Conservation (phyloP, 1,140 invertebrate genomes). For the Drosophila sp. region DNA sequence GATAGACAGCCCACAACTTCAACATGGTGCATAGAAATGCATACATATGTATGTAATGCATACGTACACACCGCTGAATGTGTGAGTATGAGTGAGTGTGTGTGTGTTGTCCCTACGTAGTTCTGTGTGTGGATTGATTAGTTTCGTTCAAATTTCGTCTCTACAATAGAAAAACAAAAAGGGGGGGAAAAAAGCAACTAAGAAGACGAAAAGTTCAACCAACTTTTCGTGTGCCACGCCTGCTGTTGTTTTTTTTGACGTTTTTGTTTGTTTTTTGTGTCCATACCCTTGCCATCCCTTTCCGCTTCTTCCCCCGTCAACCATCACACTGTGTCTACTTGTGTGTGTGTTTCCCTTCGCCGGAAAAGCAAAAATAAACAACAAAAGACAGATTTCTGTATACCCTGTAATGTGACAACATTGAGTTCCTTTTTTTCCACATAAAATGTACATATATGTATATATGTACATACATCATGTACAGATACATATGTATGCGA, state of each 20-base stretch:
- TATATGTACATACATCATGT: no score
- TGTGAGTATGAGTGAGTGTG: conserved; percentile 5
- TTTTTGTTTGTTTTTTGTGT: conserved; percentile 36
- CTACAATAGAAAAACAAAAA: background rate
- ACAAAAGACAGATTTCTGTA: background rate
- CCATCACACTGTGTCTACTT: background rate
- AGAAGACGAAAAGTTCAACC: conserved; percentile 51
- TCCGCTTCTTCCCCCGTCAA: background rate
- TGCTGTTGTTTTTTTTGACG: conserved; percentile 10
- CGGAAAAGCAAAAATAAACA: conserved; percentile 6
- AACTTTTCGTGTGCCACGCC: conserved; percentile 47
- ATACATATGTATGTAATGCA: conserved; percentile 9
- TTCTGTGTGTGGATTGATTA: conserved; percentile 64
- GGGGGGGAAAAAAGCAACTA: background rate
- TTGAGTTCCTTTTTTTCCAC: no score
- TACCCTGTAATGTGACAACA: background rate
- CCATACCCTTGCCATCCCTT: background rate
- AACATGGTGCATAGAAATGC: conserved; percentile 12
- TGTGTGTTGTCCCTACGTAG: background rate
- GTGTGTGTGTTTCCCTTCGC: conserved; percentile 28
- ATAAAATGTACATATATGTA: no score
- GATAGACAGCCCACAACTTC: conserved; percentile 44
- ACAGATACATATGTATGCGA: no score
- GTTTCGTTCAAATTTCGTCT: conserved; percentile 55
- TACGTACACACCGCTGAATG: background rate